phyloP scores from a whole-genome alignment of 2,888 invertebrate genomes.

The Rhodophaea formosa region DNA sequence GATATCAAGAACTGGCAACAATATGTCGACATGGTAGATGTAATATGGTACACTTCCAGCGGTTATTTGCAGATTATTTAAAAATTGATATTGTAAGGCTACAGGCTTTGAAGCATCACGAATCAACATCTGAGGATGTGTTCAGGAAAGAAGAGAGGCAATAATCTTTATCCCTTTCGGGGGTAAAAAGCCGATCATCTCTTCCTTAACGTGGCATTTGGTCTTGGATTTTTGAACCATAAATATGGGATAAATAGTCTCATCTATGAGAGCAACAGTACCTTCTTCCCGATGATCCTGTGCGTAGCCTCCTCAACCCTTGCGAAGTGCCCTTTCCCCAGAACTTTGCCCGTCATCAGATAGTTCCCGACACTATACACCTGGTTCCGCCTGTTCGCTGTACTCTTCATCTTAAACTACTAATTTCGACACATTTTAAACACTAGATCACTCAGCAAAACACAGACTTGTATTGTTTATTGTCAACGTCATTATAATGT shows the following conservation, averaged over 20 bases:
- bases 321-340: slow-evolving; percentile 90
- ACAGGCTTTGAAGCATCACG: too few species aligned
- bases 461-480: slow-evolving; percentile 42
- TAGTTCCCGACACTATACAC: slow-evolving; percentile 85
- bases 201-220: too few species aligned
- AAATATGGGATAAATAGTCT: background rate
- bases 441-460: slow-evolving; percentile 17
- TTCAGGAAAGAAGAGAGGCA: too few species aligned
- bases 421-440: slow-evolving; percentile 60
- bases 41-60: too few species aligned
- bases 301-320: slow-evolving; percentile 88
- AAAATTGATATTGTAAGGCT: too few species aligned
- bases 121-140: too few species aligned
- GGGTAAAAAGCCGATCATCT: too few species aligned
- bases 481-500: slow-evolving; percentile 60
- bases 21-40: too few species aligned
- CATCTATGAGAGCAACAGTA: slow-evolving; percentile 42
- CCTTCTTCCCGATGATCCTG: slow-evolving; percentile 85
- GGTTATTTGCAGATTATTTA: too few species aligned
- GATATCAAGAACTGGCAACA: too few species aligned
- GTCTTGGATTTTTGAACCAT: background rate
- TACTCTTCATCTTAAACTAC: slow-evolving; percentile 50
- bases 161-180: too few species aligned
- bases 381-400: slow-evolving; percentile 61
- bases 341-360: slow-evolving; percentile 84